Evolutionary conservation across 2,888 invertebrate species (phyloP), one percentile per base, ranked within the genome.

Genomic region (Leucophora obtusa): DNA sequence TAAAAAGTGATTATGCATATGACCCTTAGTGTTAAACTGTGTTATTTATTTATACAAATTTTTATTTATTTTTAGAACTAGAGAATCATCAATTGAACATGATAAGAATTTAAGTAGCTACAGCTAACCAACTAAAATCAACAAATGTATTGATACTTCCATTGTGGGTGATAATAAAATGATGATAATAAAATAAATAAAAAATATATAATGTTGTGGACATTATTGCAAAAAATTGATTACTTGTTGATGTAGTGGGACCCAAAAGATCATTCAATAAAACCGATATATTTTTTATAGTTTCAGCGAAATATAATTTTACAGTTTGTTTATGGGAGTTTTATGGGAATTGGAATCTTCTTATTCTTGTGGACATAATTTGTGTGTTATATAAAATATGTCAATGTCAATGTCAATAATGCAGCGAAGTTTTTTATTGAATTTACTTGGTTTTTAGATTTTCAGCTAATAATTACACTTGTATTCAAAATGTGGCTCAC

Each of bases 51-150:
- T 47, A 38, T 47, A 38, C 14, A 11, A 47, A 47, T 47, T 1
- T 47, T n/a, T 14, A 47, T 47, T 47, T 47, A 47, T 47, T n/a
- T 47, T 47, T 47, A 47, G 43, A n/a, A 54, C 21, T 21, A 24
- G 21, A 54, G 10, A 24, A 1, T 54, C 54, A 54, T 24, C 10
- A 54, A 54, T 21, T 54, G 7, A 54, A 54, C 21, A 24, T 24
- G 54, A 54, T 54, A 54, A 54, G 54, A 21, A 24, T 21, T 54
- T 6, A 24, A 54, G 21, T 21, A 21, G 53, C 43, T 10, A 43
- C 21, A 21, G 18, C 14, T 17, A 51, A 21, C 1, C 21, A 6
- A 8, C 54, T 1, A 54, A 24, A 54, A 24, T 14, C 14, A n/a
- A 54, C 14, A 11, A 53, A 24, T 54, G 54, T 54, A 6, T 47